Evolutionary conservation across 92 coral and sea anemone species (phyloP).

Genomic region (Nematostella vectensis): DNA sequence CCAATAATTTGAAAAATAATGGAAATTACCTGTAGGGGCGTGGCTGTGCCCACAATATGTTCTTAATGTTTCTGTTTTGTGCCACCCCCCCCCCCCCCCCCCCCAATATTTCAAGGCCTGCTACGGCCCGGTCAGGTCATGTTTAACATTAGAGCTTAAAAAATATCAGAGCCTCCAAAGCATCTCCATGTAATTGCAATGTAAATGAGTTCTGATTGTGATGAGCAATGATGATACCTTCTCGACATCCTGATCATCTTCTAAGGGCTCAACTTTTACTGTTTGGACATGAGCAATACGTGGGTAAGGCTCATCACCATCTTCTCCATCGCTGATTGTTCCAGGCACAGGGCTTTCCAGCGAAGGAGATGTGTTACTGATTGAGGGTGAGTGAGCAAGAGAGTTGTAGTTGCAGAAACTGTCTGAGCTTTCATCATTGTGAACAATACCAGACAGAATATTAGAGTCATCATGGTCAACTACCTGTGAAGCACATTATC

Average conservation of each 20-base stretch:
- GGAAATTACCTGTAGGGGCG: too few species aligned
- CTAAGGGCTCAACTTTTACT: slow-evolving; percentile 74
- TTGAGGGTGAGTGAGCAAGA: slow-evolving; percentile 62
- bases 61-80: too few species aligned
- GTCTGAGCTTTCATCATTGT: slow-evolving; percentile 23
- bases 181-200: too few species aligned
- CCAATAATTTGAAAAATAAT: too few species aligned
- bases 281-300: slow-evolving; percentile 83
- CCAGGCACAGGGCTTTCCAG: slow-evolving; percentile 18
- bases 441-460: slow-evolving; percentile 24
- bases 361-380: slow-evolving; percentile 24
- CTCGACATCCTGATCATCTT: slow-evolving; percentile 65
- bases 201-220: too few species aligned
- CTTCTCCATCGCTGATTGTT: slow-evolving; percentile 38
- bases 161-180: too few species aligned
- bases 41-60: too few species aligned
- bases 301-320: slow-evolving; percentile 43
- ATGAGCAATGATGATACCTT: slow-evolving; percentile 39
- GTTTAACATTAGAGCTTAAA: too few species aligned
- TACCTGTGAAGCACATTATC: slow-evolving; percentile 40
- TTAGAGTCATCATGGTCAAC: slow-evolving; percentile 56
- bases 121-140: too few species aligned
- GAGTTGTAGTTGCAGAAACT: slow-evolving; percentile 19
- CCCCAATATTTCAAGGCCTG: too few species aligned
- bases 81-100: too few species aligned